Conservation (phyloP, 2,797 vertebrate genomes). For the Syngnathus rostellatus region DNA sequence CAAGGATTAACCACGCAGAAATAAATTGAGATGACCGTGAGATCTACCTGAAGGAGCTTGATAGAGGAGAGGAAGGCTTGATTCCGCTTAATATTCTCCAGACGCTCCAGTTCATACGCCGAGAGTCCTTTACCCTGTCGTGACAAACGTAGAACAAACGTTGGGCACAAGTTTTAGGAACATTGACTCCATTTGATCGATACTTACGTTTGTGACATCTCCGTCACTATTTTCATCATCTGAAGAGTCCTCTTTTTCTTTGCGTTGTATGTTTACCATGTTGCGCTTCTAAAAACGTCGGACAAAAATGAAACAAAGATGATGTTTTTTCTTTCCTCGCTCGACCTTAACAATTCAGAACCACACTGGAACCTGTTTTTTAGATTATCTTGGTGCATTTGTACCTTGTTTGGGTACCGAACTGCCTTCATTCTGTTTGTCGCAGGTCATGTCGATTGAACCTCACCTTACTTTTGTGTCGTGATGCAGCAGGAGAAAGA, state of each 20-base stretch:
- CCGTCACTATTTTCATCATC: slow-evolving; percentile 13
- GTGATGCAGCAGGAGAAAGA: neutral
- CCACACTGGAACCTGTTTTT: no score
- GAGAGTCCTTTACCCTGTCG: slow-evolving; percentile 55
- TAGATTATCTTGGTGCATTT: no score
- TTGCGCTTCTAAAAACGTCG: neutral
- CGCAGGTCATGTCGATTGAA: no score
- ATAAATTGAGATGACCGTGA: neutral
- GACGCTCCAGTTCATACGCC: slow-evolving; percentile 77
- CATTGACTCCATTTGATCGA: neutral
- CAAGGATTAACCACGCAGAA: neutral
- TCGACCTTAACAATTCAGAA: no score
- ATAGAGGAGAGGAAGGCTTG: slow-evolving; percentile 81
- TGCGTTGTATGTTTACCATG: neutral
- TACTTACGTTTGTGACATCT: slow-evolving; percentile 14
- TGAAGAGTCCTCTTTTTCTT: slow-evolving; percentile 16
- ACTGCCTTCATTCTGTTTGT: neutral
- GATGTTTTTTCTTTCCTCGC: neutral
- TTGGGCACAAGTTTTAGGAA: neutral
- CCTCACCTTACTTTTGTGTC: slow-evolving; percentile 20
- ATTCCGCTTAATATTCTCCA: slow-evolving; percentile 85
- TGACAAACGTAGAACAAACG: neutral
- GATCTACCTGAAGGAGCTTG: slow-evolving; percentile 72
- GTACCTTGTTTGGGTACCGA: no score
- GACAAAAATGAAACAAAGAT: neutral